phyloP scores from a whole-genome alignment of 35 echinoderm and acorn worm genomes.

The Antedon bifida region DNA sequence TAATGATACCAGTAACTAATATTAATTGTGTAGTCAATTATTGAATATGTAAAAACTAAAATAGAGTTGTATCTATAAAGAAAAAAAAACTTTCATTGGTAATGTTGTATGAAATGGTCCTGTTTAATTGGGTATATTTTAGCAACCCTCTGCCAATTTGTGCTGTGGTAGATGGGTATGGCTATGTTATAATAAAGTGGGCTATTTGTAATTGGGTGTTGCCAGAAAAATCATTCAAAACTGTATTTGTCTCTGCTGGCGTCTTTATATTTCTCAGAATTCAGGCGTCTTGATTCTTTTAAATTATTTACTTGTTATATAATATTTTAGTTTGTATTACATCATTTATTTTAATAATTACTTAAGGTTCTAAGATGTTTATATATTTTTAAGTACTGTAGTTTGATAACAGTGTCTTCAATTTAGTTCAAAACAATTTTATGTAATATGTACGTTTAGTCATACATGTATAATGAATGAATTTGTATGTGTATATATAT shows the following conservation, averaged over 20 bases:
- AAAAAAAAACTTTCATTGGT: neutral
- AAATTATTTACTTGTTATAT: neutral
- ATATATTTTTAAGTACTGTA: neutral
- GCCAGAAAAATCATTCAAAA: neutral
- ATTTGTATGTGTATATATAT: conserved; percentile 3
- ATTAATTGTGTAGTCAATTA: neutral
- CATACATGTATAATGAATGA: neutral
- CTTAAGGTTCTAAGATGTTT: neutral
- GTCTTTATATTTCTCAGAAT: too few species aligned
- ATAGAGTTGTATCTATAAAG: neutral
- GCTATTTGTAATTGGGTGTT: neutral
- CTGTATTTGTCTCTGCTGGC: too few species aligned
- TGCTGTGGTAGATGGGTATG: neutral
- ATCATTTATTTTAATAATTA: neutral
- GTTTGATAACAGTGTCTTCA: neutral
- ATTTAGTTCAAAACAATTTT: neutral
- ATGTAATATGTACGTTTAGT: neutral
- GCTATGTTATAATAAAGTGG: too few species aligned
- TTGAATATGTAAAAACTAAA: neutral
- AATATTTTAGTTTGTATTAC: neutral
- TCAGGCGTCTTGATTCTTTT: too few species aligned
- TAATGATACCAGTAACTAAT: neutral
- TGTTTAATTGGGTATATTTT: neutral
- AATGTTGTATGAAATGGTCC: neutral
- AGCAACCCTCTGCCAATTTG: neutral